Conservation (phyloP, 92 coral and sea anemone species). For the Hydrozoanthus gracilis region DNA sequence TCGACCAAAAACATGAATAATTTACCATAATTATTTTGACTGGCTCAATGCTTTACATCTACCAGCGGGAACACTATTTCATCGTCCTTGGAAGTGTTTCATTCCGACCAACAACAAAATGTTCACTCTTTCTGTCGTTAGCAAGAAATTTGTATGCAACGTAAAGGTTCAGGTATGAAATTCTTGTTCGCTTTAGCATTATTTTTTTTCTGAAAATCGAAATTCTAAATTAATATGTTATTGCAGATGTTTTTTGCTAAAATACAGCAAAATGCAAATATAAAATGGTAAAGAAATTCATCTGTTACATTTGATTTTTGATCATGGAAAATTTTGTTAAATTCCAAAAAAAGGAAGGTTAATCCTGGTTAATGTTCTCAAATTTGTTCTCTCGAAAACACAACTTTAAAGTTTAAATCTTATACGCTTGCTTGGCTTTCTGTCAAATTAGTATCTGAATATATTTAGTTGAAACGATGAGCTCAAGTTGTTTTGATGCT, state of each 20-base stretch:
- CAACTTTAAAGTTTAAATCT: not conserved
- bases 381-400: too few relatives aligned
- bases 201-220: not conserved
- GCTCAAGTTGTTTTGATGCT: conserved; percentile 2
- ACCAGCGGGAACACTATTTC: not conserved
- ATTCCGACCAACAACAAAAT: conserved; percentile 38
- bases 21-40: conserved; percentile 32
- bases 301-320: not conserved
- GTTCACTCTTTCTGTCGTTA: conserved; percentile 75
- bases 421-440: not conserved
- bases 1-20: conserved; percentile 36
- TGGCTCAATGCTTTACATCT: conserved; percentile 5
- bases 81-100: not conserved
- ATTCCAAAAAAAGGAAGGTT: not conserved
- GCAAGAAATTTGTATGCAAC: conserved; percentile 85
- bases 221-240: not conserved
- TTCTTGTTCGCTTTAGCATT: not conserved
- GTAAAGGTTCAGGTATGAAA: conserved; percentile 77
- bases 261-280: conserved; percentile 16
- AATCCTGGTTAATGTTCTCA: not conserved
- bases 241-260: conserved; percentile 19
- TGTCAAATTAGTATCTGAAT: not conserved
- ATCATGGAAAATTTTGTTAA: not conserved
- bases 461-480: not conserved
- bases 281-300: conserved; percentile 1